These are phyloP conservation scores for Philopotamus ludificatus DNA, from an alignment of 1,140 invertebrate genomes.

Conservation along the genomic window DNA sequence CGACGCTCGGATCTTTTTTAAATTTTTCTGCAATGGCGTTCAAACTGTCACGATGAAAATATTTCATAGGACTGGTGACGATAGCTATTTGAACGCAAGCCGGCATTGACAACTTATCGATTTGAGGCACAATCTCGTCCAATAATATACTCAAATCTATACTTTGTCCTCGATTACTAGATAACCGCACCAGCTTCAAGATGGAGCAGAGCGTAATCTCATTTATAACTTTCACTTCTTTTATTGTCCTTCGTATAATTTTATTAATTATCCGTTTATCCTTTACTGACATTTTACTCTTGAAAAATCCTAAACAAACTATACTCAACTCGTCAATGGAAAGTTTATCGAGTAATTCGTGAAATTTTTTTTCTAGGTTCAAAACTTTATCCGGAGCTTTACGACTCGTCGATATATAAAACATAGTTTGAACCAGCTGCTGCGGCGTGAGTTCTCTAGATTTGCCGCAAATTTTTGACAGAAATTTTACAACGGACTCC, in stretches of 20 bases:
- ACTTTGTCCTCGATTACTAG: constrained; percentile 43
- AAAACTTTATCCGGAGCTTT: constrained; percentile 53
- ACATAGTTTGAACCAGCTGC: constrained; percentile 59
- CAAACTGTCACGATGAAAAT: constrained; percentile 47
- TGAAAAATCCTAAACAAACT: constrained; percentile 62
- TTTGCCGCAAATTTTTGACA: constrained; percentile 54
- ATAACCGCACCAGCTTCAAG: constrained; percentile 56
- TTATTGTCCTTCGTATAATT: constrained; percentile 49
- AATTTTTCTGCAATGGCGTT: constrained; percentile 49
- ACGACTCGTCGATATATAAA: constrained; percentile 54
- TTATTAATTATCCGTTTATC: constrained; percentile 47
- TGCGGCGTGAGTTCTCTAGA: constrained; percentile 49
- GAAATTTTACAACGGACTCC: constrained; percentile 50
- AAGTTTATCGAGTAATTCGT: constrained; percentile 51
- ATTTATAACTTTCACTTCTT: constrained; percentile 49
- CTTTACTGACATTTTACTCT: constrained; percentile 58
- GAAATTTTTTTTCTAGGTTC: constrained; percentile 56
- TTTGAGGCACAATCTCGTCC: constrained; percentile 44
- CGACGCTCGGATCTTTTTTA: constrained; percentile 42
- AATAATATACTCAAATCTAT: constrained; percentile 45
- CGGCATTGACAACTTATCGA: constrained; percentile 50
- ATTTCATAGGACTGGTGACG: constrained; percentile 50
- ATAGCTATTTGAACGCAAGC: constrained; percentile 58
- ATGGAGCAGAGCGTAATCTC: constrained; percentile 55
- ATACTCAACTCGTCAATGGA: constrained; percentile 58